These are phyloP conservation scores for Antidorcas marsupialis DNA, from an alignment of 2,113 vertebrate species.

Conservation along the genomic window DNA sequence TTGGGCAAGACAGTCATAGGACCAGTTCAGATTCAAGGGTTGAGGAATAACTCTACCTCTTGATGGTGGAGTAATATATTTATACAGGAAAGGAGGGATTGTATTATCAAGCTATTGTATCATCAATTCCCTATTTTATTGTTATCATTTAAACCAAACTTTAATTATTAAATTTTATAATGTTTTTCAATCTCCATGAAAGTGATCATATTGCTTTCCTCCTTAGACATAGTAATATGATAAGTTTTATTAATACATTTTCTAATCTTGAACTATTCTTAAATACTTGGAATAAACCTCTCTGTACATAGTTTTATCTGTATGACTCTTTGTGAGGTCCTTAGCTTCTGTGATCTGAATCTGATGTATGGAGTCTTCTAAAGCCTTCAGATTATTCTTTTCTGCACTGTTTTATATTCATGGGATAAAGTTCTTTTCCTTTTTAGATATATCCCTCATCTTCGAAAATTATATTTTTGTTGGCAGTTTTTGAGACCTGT, in stretches of 20 bases:
- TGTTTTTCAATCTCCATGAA: neutral
- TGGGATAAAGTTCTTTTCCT: neutral
- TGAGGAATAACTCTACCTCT: neutral
- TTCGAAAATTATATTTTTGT: neutral
- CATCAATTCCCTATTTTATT: neutral
- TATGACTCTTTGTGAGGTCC: neutral
- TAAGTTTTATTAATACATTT: neutral
- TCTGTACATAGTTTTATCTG: neutral
- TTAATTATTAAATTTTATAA: constrained; percentile 1
- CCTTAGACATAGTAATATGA: neutral
- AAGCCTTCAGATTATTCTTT: neutral
- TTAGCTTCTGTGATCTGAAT: neutral
- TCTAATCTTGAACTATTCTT: neutral
- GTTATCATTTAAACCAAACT: neutral
- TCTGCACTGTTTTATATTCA: neutral
- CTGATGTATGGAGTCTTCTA: neutral
- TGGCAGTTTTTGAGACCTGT: neutral
- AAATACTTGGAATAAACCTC: neutral
- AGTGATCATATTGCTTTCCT: neutral
- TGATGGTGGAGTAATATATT: neutral
- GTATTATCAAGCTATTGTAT: neutral
- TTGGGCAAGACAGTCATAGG: neutral
- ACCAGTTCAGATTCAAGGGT: neutral
- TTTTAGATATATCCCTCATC: neutral
- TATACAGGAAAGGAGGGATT: neutral